These are phyloP conservation scores for Drosophila nigritarsus DNA, from an alignment of 2,888 invertebrate genomes.

Conservation along the genomic window DNA sequence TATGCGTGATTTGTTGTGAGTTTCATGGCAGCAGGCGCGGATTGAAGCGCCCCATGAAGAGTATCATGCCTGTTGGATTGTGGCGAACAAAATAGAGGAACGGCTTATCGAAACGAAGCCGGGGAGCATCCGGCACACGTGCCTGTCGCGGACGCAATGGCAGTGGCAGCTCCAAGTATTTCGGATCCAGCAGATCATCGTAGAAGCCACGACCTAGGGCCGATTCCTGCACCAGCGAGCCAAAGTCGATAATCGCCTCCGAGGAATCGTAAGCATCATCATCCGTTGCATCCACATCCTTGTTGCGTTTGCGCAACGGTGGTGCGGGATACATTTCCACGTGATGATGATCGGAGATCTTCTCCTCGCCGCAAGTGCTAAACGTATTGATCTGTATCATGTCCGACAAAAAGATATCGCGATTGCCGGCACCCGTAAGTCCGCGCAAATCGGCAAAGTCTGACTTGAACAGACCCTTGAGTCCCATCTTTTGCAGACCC, in stretches of 20 bases:
- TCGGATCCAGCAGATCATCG: slow-evolving; percentile 87
- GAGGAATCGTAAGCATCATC: slow-evolving; percentile 79
- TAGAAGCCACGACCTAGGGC: slow-evolving; percentile 88
- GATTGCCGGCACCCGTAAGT: slow-evolving; percentile 90
- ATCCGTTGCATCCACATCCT: slow-evolving; percentile 80
- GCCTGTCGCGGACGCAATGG: slow-evolving; percentile 90
- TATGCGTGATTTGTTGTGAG: background rate
- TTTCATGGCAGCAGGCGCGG: slow-evolving; percentile 91
- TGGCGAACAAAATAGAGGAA: slow-evolving; percentile 95
- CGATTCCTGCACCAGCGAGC: slow-evolving; percentile 86
- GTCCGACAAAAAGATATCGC: slow-evolving; percentile 93
- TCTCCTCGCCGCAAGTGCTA: slow-evolving; percentile 92
- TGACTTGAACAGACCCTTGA: slow-evolving; percentile 91
- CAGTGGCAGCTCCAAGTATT: slow-evolving; percentile 87
- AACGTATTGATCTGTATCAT: slow-evolving; percentile 94
- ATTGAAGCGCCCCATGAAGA: slow-evolving; percentile 95
- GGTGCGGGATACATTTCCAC: slow-evolving; percentile 93
- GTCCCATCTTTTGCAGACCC: slow-evolving; percentile 92
- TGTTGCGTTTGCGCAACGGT: slow-evolving; percentile 86
- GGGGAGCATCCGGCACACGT: slow-evolving; percentile 89
- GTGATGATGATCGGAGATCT: slow-evolving; percentile 91
- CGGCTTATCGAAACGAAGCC: slow-evolving; percentile 93
- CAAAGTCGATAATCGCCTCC: slow-evolving; percentile 82
- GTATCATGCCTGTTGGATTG: slow-evolving; percentile 95
- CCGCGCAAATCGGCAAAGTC: slow-evolving; percentile 93